Evolutionary conservation across 2,113 vertebrate species (phyloP), one percentile per base, ranked within the genome.

Genomic region (Plestiodon gilberti): DNA sequence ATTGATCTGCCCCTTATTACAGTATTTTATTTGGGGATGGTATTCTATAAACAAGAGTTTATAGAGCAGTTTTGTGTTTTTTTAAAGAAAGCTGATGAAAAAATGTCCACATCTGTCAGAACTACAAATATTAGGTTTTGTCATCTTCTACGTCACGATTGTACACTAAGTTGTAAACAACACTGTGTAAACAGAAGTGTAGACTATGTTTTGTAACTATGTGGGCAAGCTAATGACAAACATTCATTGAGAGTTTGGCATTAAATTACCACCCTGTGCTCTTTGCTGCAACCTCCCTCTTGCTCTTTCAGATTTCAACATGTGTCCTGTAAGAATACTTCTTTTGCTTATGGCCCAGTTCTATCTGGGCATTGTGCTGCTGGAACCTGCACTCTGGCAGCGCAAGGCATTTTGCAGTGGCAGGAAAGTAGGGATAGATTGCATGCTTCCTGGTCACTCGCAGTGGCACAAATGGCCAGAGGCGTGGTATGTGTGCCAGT

Each of bases 101-200:
- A 33, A 80, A 81, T 78, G 81, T 87, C 38, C 64, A 52, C n/a
- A 23, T 81, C 77, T 82, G 1, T 40, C 17, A n/a, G 8, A 62
- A 87, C 64, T 82, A 20, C 74, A 88, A 69, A 88, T 78, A 83
- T 6, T 71, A 70, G 43, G 61, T 75, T 11, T 84, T 67, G 11
- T 22, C 61, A 35, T 55, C 85, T 59, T 86, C 20, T 76, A 64
- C 76, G 87, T 85, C 7, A 81, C 6, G 35, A 30, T 33, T 33
- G 65, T 84, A 78, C 6, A 57, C 81, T 89, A 0, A 0, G 0
- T 79, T 17, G n/a, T 73, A 40, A 52, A 43, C 57, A 22, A 9
- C 8, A 55, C 15, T 87, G 6, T 64, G 81, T 25, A 89, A 89
- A 73, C 38, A 84, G 55, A 64, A 20, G 1, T 43, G 18, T 52